These are phyloP conservation scores for Potorous gilbertii DNA, from an alignment of 2,797 vertebrate species.

Conservation along the genomic window DNA sequence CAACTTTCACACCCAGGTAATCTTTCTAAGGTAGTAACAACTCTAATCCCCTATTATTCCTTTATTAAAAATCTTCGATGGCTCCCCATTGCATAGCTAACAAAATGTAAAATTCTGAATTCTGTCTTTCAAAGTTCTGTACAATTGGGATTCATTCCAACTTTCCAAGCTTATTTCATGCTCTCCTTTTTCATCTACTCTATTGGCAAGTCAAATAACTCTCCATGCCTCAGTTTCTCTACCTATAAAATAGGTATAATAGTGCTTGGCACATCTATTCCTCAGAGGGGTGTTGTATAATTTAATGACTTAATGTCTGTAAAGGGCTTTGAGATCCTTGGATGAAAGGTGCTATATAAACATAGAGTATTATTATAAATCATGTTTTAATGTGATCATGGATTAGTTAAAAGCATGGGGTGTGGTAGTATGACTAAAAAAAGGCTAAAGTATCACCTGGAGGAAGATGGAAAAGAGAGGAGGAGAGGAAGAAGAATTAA, in stretches of 20 bases:
- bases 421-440: not conserved
- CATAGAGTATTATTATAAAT: not conserved
- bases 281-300: not conserved
- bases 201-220: not conserved
- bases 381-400: not conserved
- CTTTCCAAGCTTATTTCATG: not conserved
- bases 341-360: not conserved
- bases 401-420: constrained; percentile 9
- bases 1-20: not conserved
- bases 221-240: not conserved
- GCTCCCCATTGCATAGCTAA: not conserved
- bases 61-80: not conserved
- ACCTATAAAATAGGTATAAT: not conserved
- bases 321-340: constrained; percentile 5
- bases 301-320: not conserved
- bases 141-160: not conserved
- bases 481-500: not conserved
- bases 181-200: not conserved
- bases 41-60: not conserved
- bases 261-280: not conserved
- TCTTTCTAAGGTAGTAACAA: not conserved
- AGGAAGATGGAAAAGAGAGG: not conserved
- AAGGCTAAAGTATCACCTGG: not conserved
- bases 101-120: not conserved
- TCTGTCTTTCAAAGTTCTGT: not conserved